These are phyloP conservation scores for Taxidea taxus DNA, from an alignment of 2,113 vertebrate genomes.

Conservation along the genomic window DNA sequence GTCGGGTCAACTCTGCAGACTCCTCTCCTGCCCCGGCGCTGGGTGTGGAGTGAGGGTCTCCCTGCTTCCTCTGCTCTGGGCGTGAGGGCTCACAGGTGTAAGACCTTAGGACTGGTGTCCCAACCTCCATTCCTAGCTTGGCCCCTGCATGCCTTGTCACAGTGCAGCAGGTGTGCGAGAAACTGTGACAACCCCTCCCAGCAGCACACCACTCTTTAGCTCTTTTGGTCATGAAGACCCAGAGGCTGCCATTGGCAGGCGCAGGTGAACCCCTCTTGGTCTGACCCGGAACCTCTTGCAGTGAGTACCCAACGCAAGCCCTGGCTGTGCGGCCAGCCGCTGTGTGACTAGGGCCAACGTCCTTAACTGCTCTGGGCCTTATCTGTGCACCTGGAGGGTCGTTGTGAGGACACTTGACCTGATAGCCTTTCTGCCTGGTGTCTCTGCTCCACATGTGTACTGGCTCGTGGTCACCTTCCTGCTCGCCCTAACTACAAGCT, in stretches of 20 bases:
- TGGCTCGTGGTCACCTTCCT: no score
- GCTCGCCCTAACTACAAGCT: fast-evolving
- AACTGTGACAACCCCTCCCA: fast-evolving
- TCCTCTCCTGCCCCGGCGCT: background rate
- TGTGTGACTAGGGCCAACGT: background rate
- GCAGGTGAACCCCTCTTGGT: background rate
- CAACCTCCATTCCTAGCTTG: background rate
- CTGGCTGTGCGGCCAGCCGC: background rate
- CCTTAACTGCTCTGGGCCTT: background rate
- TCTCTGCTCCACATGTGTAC: background rate
- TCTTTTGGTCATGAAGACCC: background rate
- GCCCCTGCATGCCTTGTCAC: fast-evolving
- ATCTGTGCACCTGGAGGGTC: background rate
- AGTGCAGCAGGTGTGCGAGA: background rate
- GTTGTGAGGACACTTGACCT: background rate
- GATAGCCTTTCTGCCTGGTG: background rate
- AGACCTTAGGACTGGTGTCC: fast-evolving
- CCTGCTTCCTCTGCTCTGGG: background rate
- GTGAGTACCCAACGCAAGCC: fast-evolving
- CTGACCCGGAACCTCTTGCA: fast-evolving
- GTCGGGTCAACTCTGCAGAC: background rate
- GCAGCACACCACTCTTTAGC: fast-evolving
- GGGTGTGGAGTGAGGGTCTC: background rate
- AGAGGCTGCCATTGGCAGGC: fast-evolving
- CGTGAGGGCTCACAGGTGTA: background rate